Percentiles rank a stretch among this genome's conserved stretches.
These are phyloP conservation scores for Lochmaea capreae DNA, from an alignment of 2,888 invertebrate species.

Conservation along the genomic window DNA sequence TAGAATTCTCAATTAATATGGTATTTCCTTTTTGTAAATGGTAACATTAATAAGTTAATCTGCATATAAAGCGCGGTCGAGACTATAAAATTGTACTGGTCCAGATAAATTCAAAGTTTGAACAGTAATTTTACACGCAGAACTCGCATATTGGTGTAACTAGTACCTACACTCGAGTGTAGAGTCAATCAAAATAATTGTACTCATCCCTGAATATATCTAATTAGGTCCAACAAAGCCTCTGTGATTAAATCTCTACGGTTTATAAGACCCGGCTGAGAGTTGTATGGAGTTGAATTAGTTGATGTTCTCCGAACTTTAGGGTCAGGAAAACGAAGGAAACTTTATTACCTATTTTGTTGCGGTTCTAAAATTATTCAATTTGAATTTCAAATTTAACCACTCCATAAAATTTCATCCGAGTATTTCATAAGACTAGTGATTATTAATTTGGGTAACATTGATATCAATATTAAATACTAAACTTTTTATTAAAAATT, in stretches of 20 bases:
- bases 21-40: too few relatives aligned
- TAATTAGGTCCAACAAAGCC: slow-evolving; percentile 40
- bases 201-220: slow-evolving; percentile 35
- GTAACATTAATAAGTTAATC: too few relatives aligned
- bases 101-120: not conserved
- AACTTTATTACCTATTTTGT: slow-evolving; percentile 42
- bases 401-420: slow-evolving; percentile 16
- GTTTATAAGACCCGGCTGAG: slow-evolving; percentile 36
- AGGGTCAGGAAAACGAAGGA: slow-evolving; percentile 41
- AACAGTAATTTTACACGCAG: not conserved
- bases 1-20: too few relatives aligned
- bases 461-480: not conserved
- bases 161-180: not conserved
- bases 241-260: slow-evolving; percentile 40
- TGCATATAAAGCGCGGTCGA: too few relatives aligned
- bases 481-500: too few relatives aligned
- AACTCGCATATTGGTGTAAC: not conserved
- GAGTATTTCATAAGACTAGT: not conserved
- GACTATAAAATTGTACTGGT: too few relatives aligned
- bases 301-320: slow-evolving; percentile 35
- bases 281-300: slow-evolving; percentile 38
- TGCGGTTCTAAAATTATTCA: slow-evolving; percentile 38
- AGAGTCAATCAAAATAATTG: slow-evolving; percentile 36
- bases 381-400: slow-evolving; percentile 40
- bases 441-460: not conserved